Evolutionary conservation across 2,797 vertebrate genomes (phyloP), one percentile per base, ranked within the genome.

Genomic region (Calcarius lapponicus): DNA sequence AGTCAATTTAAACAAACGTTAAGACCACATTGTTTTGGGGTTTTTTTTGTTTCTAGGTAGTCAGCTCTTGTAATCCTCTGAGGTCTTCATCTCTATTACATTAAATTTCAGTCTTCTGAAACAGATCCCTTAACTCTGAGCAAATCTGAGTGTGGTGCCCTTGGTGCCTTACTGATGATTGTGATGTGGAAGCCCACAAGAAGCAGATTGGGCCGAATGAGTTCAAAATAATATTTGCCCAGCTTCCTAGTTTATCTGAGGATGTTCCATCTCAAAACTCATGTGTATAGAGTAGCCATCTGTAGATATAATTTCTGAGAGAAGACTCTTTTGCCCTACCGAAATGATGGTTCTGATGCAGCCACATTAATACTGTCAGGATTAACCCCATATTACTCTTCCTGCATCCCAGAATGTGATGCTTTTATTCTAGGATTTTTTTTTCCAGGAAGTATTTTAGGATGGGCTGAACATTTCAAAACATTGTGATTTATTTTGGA

Each of bases 41-140:
- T 32, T 24, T 50, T 24, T 50, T 58, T 69, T 71, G 17, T 60
- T 70, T 61, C 58, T 84, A 79, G 25, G 17, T 74, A 50, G 40
- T 79, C 92, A 92, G 13, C 17, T 38, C 22, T 67, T 88, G 53
- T 81, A 95, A 94, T 92, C 34, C 64, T 95, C 67, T 67, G 80
- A 90, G 56, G 45, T 66, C 70, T 81, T 96, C 21, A 36, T 72
- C 29, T 66, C 53, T 45, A 61, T 51, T 43, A 17, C 47, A 72
- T 75, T 90, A 83, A 94, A 93, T 88, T 82, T 80, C 38, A 57
- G 36, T 51, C 73, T 92, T 93, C 24, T 85, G 67, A 92, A 94
- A 53, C 16, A 79, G 15, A 4, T 83, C 34, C 62, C n/a, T 87
- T 64, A 80, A 26, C 47, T 85, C 80, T 69, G 43, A 93, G 25